A percentile compares a stretch with the other conserved stretches of the same genome.
phyloP scores from a whole-genome alignment of 2,113 vertebrate genomes.

The Mungos mungo region DNA sequence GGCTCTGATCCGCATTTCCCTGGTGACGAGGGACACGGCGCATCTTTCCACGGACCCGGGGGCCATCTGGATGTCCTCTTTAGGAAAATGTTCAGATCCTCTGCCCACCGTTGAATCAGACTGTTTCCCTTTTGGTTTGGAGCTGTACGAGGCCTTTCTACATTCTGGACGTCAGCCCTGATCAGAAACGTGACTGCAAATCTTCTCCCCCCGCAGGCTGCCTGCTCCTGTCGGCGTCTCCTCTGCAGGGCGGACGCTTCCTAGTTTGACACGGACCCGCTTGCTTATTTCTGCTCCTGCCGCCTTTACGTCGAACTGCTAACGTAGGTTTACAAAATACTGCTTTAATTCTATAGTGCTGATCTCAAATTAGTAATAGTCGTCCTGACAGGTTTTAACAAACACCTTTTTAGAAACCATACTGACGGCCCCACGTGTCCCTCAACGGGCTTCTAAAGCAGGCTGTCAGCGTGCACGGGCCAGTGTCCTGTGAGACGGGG shows the following conservation, averaged over 20 bases:
- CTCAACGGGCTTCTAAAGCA: background rate
- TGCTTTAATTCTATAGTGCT: slow-evolving; percentile 70
- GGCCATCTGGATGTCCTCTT: background rate
- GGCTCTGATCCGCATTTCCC: background rate
- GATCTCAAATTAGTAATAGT: slow-evolving; percentile 69
- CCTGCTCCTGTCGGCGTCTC: background rate
- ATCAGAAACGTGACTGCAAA: background rate
- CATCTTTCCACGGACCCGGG: too few species aligned
- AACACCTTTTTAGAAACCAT: background rate
- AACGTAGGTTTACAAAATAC: slow-evolving; percentile 72
- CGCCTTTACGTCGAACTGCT: background rate
- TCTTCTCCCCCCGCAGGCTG: background rate
- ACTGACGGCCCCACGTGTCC: slow-evolving; percentile 40
- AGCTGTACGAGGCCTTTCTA: background rate
- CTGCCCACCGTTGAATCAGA: background rate
- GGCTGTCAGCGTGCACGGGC: background rate
- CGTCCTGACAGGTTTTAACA: slow-evolving; percentile 53
- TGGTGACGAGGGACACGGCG: background rate
- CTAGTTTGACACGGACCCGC: background rate
- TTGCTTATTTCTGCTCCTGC: background rate
- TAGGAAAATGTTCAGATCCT: background rate
- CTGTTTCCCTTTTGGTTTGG: background rate
- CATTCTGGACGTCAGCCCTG: background rate
- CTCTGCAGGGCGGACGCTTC: background rate
- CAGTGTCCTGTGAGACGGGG: background rate